Evolutionary conservation across 2,113 vertebrate genomes (phyloP), one percentile per base, ranked within the genome.

Genomic region (Martes martes): DNA sequence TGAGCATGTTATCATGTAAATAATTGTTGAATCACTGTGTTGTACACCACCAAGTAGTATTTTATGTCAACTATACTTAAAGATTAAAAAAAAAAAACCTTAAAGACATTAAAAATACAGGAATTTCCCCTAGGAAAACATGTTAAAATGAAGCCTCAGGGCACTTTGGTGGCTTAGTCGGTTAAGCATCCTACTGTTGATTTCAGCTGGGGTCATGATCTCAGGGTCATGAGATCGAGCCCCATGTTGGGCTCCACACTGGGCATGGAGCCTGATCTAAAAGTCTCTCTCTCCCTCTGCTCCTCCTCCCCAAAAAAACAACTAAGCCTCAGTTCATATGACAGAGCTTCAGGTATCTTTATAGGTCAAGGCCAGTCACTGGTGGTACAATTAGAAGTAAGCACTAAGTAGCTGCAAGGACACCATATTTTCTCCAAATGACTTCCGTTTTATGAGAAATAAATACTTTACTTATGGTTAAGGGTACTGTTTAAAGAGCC

Each of bases 351-450:
- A 91, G 36, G 26, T 96, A 92, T 65, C 26, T 71, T 92, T 78
- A 94, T 26, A 78, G 36, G 33, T 4, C 31, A 95, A 87, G 33
- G n/a, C 14, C 61, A 65, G 71, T 89, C 73, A 82, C 1, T 63
- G 57, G 65, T 63, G 10, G 81, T 82, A 69, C 15, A 94, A 76
- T 92, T 57, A 92, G 74, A 89, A 92, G 73, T n/a, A 78, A 96
- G 39, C 7, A 82, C 45, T 78, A 19, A 95, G 21, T 57, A 92
- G 26, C 42, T 89, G 11, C 13, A 85, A 81, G 13, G 57, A 87
- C 13, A 59, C 36, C 61, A 47, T 55, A 89, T 84, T 94, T 36
- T 94, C n/a, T 96, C 42, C 59, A 95, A 97, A 86, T 79, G 13
- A 71, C 19, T 80, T 96, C 57, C 13, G 85, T 45, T 92, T 88